Conservation (phyloP, 2,888 invertebrate genomes). For the Sphaerophoria rueppellii region DNA sequence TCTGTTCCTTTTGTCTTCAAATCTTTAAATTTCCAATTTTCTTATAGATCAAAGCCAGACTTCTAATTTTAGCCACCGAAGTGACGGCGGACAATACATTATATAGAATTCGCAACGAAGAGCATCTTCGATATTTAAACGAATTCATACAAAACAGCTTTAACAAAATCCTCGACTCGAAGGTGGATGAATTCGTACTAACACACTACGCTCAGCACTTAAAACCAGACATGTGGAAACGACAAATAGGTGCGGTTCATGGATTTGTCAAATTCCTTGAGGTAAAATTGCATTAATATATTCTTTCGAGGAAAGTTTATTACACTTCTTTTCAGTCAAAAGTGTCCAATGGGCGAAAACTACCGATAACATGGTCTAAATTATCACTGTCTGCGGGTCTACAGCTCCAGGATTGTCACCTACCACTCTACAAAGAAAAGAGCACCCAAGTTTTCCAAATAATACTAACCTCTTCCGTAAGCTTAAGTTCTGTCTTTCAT, state of each 20-base stretch:
- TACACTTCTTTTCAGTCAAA: constrained; percentile 56
- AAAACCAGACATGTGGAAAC: constrained; percentile 78
- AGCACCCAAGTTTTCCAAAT: constrained; percentile 77
- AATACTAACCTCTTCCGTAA: constrained; percentile 77
- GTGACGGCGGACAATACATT: constrained; percentile 76
- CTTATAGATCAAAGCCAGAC: constrained; percentile 75
- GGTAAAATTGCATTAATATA: constrained; percentile 67
- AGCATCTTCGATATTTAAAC: constrained; percentile 75
- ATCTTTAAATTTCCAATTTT: background rate
- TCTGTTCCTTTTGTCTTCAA: background rate
- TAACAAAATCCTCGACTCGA: constrained; percentile 26
- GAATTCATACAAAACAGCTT: constrained; percentile 68
- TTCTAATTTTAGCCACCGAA: constrained; percentile 78
- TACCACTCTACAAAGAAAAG: constrained; percentile 77
- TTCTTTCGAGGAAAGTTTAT: background rate
- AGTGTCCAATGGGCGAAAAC: constrained; percentile 39
- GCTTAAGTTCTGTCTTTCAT: constrained; percentile 2
- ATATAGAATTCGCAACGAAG: constrained; percentile 74
- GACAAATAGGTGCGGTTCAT: constrained; percentile 78
- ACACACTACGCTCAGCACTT: constrained; percentile 77
- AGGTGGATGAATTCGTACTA: constrained; percentile 74
- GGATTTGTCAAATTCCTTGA: constrained; percentile 77
- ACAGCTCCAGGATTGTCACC: constrained; percentile 78
- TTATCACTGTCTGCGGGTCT: constrained; percentile 80
- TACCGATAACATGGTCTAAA: constrained; percentile 74